Conservation (phyloP, 2,888 invertebrate species). For the Sicus ferrugineus region DNA sequence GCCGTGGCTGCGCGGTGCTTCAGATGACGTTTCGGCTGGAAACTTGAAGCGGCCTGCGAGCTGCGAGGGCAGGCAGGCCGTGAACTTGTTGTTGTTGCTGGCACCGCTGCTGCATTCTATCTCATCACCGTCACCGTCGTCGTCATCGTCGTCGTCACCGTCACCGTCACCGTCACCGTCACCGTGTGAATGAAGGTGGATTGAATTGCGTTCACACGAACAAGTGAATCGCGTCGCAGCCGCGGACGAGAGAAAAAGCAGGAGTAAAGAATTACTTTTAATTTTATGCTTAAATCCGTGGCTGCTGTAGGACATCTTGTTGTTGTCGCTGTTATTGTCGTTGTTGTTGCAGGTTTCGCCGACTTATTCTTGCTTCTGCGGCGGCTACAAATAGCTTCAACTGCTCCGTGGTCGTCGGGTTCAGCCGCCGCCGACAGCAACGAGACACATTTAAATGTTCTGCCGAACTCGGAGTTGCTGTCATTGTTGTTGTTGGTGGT, state of each 20-base stretch:
- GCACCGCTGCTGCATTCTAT: neutral
- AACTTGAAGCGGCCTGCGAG: no score
- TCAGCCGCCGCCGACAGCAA: conserved; percentile 37
- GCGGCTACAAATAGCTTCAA: neutral
- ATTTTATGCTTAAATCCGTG: conserved; percentile 7
- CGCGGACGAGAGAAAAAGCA: neutral
- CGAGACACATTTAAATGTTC: conserved; percentile 57
- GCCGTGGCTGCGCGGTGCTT: neutral
- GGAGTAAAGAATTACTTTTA: conserved; percentile 7
- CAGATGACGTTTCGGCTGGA: neutral
- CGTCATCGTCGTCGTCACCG: conserved; percentile 35
- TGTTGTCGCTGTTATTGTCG: neutral
- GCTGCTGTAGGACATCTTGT: neutral
- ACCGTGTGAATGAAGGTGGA: conserved; percentile 7
- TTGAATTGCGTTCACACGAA: conserved; percentile 10
- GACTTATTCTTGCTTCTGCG: neutral
- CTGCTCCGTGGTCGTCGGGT: neutral
- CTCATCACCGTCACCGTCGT: conserved; percentile 34
- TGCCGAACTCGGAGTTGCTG: conserved; percentile 31
- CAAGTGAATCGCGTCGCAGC: neutral
- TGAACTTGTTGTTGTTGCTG: no score
- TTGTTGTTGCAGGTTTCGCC: neutral
- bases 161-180: neutral
- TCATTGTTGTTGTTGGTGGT: neutral
- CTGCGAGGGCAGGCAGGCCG: no score